A percentile compares a stretch with the other conserved stretches of the same genome.
These are phyloP conservation scores for Zoroaster sp. DNA, from an alignment of 53 echinoderm and acorn worm species.

Conservation along the genomic window DNA sequence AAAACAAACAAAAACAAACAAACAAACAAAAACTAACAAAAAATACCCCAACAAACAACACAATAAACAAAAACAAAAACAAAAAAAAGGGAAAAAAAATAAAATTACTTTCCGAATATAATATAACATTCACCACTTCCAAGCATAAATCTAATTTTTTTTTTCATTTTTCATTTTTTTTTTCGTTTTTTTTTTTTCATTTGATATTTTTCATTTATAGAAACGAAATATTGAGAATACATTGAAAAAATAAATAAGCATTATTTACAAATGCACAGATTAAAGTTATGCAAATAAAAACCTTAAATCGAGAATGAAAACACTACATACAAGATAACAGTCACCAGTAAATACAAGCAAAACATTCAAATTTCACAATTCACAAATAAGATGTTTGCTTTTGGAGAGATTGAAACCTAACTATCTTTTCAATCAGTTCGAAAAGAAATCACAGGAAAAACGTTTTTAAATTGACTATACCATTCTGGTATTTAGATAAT, in stretches of 20 bases:
- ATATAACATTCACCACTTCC: not conserved
- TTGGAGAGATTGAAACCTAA: too few species aligned
- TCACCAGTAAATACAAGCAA: too few species aligned
- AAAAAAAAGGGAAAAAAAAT: too few species aligned
- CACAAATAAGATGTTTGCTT: too few species aligned
- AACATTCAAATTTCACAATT: too few species aligned
- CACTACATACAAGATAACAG: too few species aligned
- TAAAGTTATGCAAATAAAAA: not conserved
- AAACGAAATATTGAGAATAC: not conserved
- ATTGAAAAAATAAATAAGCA: not conserved
- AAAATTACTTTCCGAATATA: not conserved
- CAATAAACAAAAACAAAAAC: not conserved
- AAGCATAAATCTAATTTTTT: not conserved
- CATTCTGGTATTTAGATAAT: too few species aligned
- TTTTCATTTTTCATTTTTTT: not conserved
- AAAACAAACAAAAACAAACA: not conserved
- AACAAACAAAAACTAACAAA: not conserved
- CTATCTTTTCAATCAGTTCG: too few species aligned
- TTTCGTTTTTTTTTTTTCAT: not conserved
- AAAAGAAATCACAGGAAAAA: too few species aligned
- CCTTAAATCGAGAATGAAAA: not conserved
- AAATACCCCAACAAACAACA: too few species aligned
- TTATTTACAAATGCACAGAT: not conserved
- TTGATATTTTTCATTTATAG: not conserved
- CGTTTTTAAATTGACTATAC: too few species aligned